Evolutionary conservation across 2,888 invertebrate genomes (phyloP).

Genomic region (Aporophyla lueneburgensis): DNA sequence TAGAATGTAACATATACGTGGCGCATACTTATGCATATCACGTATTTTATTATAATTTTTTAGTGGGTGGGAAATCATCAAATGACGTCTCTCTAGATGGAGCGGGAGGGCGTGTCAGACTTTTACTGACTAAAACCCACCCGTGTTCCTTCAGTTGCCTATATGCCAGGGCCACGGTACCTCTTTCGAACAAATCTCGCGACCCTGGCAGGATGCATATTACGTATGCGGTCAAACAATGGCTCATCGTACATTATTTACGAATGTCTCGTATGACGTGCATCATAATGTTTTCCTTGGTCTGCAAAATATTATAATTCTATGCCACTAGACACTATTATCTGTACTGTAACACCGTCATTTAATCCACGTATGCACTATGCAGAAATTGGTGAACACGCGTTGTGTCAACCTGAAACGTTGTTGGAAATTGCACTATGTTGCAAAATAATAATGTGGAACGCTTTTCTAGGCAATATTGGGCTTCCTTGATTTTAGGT

Average conservation of each 20-base stretch:
- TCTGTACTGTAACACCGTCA: not conserved
- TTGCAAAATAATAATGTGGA: slow-evolving; percentile 10
- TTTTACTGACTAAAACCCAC: too few relatives aligned
- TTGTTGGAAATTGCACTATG: not conserved
- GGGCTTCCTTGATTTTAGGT: not conserved
- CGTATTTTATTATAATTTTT: not conserved
- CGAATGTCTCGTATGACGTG: slow-evolving; percentile 35
- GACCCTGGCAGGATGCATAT: not conserved
- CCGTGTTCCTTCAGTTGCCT: too few relatives aligned
- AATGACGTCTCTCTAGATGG: too few relatives aligned
- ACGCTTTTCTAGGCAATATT: not conserved
- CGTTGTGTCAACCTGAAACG: slow-evolving; percentile 10
- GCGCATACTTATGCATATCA: not conserved
- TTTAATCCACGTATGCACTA: slow-evolving; percentile 14
- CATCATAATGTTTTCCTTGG: slow-evolving; percentile 34
- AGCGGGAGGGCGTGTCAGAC: too few relatives aligned
- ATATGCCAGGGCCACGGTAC: too few relatives aligned
- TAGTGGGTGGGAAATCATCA: too few relatives aligned
- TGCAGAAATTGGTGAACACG: slow-evolving; percentile 21
- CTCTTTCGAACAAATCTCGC: too few relatives aligned
- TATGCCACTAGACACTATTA: slow-evolving; percentile 6
- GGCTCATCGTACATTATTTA: slow-evolving; percentile 48
- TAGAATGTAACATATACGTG: not conserved
- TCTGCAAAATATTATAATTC: slow-evolving; percentile 46
- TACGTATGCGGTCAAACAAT: slow-evolving; percentile 51